Conservation (phyloP, 2,797 vertebrate genomes). For the Crypturellus tataupa region DNA sequence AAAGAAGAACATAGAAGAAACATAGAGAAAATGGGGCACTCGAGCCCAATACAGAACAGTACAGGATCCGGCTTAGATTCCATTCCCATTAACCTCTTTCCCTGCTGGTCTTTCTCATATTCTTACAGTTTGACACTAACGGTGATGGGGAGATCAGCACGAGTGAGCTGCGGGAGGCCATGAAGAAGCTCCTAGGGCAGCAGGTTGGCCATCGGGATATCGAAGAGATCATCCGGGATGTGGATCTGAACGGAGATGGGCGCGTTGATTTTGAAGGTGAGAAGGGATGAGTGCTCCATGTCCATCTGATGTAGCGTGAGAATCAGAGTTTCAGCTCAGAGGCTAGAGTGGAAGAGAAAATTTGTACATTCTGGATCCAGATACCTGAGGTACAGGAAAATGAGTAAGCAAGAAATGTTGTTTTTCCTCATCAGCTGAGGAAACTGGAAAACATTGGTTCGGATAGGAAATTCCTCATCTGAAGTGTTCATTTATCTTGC, state of each 20-base stretch:
- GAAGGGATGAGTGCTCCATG: neutral
- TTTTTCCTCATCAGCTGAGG: neutral
- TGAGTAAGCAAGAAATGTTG: neutral
- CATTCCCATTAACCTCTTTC: neutral
- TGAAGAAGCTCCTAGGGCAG: constrained; percentile 97
- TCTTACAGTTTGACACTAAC: constrained; percentile 94
- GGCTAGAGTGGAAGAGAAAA: neutral
- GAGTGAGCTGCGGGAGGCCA: constrained; percentile 94
- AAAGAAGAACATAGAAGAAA: neutral
- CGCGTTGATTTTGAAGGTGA: constrained; percentile 99
- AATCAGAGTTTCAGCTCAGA: constrained; percentile 4
- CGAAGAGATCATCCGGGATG: constrained; percentile 96
- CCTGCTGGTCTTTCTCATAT: neutral
- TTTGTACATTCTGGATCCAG: neutral
- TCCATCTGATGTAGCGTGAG: neutral
- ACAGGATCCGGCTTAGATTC: neutral
- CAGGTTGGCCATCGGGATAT: constrained; percentile 97
- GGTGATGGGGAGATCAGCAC: constrained; percentile 98
- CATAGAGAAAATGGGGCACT: neutral
- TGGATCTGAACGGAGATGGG: constrained; percentile 97
- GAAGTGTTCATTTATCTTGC: neutral
- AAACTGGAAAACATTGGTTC: neutral
- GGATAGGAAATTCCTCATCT: neutral
- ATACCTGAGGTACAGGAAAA: neutral
- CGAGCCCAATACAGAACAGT: neutral